Evolutionary conservation across 2,113 vertebrate species (phyloP).

Genomic region (Todiramphus saurophagus): DNA sequence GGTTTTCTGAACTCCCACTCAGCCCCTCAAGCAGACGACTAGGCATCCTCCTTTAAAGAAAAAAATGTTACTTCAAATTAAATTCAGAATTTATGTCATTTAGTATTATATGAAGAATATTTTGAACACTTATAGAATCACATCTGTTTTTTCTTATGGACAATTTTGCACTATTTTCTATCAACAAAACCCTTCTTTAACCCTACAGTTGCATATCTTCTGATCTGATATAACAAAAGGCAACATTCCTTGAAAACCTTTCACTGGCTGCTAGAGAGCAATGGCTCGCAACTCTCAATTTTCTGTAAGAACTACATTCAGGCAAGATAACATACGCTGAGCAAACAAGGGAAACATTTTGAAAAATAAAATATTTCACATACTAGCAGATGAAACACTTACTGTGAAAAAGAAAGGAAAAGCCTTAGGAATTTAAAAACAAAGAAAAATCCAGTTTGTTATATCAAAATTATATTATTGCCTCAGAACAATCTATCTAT

Average conservation of each 20-base stretch:
- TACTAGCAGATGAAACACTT: conserved; percentile 5
- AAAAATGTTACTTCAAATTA: background rate
- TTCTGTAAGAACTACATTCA: background rate
- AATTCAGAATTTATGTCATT: background rate
- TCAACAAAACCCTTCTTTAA: background rate
- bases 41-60: background rate
- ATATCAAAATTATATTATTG: conserved; percentile 26
- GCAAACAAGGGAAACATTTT: conserved; percentile 10
- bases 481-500: conserved; percentile 51
- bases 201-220: background rate
- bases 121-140: background rate
- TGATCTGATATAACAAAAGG: background rate
- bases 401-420: background rate
- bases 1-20: background rate
- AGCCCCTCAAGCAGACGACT: background rate
- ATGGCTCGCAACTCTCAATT: background rate
- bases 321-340: background rate
- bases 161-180: background rate
- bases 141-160: background rate
- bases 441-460: background rate
- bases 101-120: background rate
- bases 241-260: background rate
- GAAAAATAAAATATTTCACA: conserved; percentile 37
- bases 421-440: background rate
- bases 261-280: background rate